Base-by-base conservation (phyloP, 2,797 vertebrate species). In the Typhlichthys subterraneus region DNA sequence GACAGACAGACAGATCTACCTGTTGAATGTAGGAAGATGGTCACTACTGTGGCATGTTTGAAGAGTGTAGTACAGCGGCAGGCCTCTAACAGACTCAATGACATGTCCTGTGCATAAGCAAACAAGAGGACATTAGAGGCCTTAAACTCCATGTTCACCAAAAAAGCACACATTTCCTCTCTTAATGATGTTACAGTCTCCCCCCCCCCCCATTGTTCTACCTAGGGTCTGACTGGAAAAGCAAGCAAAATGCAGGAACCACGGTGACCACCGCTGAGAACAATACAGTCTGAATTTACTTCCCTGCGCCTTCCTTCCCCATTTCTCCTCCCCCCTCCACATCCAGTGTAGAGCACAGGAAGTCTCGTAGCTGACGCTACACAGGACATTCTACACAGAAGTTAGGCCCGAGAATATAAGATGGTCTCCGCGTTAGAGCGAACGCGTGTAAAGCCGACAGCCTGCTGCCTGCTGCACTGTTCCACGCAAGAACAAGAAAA, bases 21-120 rank as follows among this genome's bases (percentile, higher is more conserved):
- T 89, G 94, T 89, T 47, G 93, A 85, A 0, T 89, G 88, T 10
- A 92, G 91, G 13, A 91, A 92, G 58, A 86, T 65, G 57, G 92
- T 93, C 69, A 88, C 89, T 2, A 80, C 81, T 76, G 91, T 80
- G 65, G 77, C 85, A 87, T 89, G 78, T 65, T 74, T 62, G 76
- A 69, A 71, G 71, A 58, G 63, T 46, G 54, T 72, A 75, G 56
- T 57, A 79, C 55, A 56, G 74, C 68, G 19, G 72, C 63, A 79
- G 52, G 75, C 71, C 64, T 81, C 72, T 58, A 82, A 79, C 72
- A 86, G 77, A 76, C 84, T 52, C 38, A 79, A 75, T 73, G 77
- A 85, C 82, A 87, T 86, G 80, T 86, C 86, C 89, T 90, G 85
- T 63, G 83, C 84, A 82, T 69, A 81, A 2, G 73, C 51, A 68